Evolutionary conservation across 2,888 invertebrate genomes (phyloP).

Genomic region (Drosophila siamana): DNA sequence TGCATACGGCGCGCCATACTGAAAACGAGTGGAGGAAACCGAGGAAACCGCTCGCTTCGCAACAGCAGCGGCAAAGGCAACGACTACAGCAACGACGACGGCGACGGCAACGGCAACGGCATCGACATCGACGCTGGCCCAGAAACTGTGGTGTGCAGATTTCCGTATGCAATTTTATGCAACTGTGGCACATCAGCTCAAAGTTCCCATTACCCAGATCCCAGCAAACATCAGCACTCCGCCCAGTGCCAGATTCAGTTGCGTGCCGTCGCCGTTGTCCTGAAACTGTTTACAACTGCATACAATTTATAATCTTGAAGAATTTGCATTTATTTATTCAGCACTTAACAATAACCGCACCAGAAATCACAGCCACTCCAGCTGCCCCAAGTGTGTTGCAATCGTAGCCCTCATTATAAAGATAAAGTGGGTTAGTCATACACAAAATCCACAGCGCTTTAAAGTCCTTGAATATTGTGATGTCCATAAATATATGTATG

Average conservation of each 20-base stretch:
- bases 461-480: too few species aligned
- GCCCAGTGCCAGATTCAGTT: constrained; percentile 13
- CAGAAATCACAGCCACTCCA: constrained; percentile 56
- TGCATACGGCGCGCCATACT: constrained; percentile 26
- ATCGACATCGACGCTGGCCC: constrained; percentile 59
- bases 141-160: constrained; percentile 63
- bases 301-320: constrained; percentile 80
- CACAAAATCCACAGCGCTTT: too few species aligned
- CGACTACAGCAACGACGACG: too few species aligned
- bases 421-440: constrained; percentile 26
- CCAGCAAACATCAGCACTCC: constrained; percentile 6
- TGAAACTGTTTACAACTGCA: constrained; percentile 78
- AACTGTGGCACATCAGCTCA: constrained; percentile 74
- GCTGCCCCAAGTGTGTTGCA: neutral
- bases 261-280: constrained; percentile 41
- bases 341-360: constrained; percentile 57
- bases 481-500: neutral
- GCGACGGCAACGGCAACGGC: constrained; percentile 52
- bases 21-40: constrained; percentile 14
- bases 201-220: constrained; percentile 10
- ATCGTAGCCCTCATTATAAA: constrained; percentile 35
- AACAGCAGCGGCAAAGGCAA: constrained; percentile 41
- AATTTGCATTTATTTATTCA: constrained; percentile 80
- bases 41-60: constrained; percentile 39
- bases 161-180: constrained; percentile 82